Conservation (phyloP, 2,113 vertebrate species). For the Cottus gobio region DNA sequence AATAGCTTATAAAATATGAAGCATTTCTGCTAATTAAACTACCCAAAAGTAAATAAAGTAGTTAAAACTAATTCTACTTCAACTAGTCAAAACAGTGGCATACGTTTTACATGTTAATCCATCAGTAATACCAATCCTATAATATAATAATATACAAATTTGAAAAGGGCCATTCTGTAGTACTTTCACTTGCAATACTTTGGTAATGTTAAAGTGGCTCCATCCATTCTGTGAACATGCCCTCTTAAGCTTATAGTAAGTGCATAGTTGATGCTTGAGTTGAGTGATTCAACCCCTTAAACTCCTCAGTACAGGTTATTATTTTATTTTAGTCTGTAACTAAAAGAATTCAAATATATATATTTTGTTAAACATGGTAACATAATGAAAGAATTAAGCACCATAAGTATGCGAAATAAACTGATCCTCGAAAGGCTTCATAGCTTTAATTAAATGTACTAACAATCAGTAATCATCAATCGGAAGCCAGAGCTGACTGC, state of each 20-base stretch:
- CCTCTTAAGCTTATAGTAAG: not conserved
- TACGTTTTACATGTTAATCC: not conserved
- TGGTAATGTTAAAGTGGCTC: not conserved
- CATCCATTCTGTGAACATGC: not conserved
- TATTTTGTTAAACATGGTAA: not conserved
- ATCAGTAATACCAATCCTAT: not conserved
- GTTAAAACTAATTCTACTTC: not conserved
- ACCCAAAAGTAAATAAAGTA: not conserved
- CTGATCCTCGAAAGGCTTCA: not conserved
- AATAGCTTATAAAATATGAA: not conserved
- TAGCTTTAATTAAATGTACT: not conserved
- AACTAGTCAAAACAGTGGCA: not conserved
- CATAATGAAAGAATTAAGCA: not conserved
- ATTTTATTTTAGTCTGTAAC: not conserved
- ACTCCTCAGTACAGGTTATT: not conserved
- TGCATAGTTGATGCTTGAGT: not conserved
- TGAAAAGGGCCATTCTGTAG: not conserved
- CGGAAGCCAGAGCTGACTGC: not conserved
- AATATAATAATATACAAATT: not conserved
- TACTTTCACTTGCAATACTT: not conserved
- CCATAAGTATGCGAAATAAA: not conserved
- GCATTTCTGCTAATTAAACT: not conserved
- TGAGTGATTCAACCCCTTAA: not conserved
- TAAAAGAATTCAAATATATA: too few relatives aligned
- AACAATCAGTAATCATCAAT: not conserved